phyloP scores from a whole-genome alignment of 2,113 vertebrate genomes.

The Perccottus glenii region DNA sequence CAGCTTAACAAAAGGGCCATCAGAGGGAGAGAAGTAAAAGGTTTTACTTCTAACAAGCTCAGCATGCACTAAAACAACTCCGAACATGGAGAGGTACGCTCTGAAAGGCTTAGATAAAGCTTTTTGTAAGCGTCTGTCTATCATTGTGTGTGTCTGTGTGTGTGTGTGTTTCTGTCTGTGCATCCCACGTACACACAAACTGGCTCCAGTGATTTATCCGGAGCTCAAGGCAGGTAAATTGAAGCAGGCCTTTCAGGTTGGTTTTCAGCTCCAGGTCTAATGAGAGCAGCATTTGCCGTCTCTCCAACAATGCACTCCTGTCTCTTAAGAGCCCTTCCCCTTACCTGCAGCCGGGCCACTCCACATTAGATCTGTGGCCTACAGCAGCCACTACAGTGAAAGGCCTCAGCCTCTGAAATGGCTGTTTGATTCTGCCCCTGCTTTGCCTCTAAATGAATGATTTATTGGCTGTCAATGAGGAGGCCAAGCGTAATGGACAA shows the following conservation, averaged over 20 bases:
- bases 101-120: slow-evolving; percentile 81
- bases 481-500: slow-evolving; percentile 79
- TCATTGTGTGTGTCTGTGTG: slow-evolving; percentile 46
- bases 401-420: slow-evolving; percentile 76
- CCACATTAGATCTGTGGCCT: slow-evolving; percentile 82
- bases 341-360: slow-evolving; percentile 74
- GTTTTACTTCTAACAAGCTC: slow-evolving; percentile 79
- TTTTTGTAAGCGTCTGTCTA: slow-evolving; percentile 61
- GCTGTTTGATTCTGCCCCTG: slow-evolving; percentile 81
- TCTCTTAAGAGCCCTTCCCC: slow-evolving; percentile 80
- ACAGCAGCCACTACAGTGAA: slow-evolving; percentile 78
- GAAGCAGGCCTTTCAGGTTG: slow-evolving; percentile 80
- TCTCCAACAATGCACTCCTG: slow-evolving; percentile 76
- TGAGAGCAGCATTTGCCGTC: slow-evolving; percentile 81
- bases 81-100: slow-evolving; percentile 74
- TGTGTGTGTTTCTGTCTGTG: slow-evolving; percentile 34
- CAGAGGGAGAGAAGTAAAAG: slow-evolving; percentile 76
- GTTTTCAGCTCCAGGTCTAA: slow-evolving; percentile 84
- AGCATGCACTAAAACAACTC: slow-evolving; percentile 75
- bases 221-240: slow-evolving; percentile 83
- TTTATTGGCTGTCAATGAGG: slow-evolving; percentile 83
- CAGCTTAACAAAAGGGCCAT: slow-evolving; percentile 70
- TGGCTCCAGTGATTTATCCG: slow-evolving; percentile 79
- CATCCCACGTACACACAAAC: slow-evolving; percentile 34
- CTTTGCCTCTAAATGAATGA: slow-evolving; percentile 83